Conservation (phyloP, 2,797 vertebrate genomes). For the Mus caroli region DNA sequence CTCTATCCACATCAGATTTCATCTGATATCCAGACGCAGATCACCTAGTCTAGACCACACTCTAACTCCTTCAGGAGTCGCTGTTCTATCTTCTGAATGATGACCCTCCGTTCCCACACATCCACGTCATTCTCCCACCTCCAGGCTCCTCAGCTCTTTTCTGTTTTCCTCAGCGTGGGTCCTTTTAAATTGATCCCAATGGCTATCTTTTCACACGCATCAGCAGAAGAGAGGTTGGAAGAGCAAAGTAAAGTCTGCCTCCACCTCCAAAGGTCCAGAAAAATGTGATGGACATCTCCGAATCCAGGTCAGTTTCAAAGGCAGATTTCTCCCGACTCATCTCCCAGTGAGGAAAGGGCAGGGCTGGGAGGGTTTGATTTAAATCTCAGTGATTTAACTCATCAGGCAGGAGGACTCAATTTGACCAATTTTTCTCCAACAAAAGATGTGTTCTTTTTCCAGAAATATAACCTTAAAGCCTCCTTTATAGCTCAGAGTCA, state of each 20-base stretch:
- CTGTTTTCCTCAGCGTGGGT: constrained; percentile 47
- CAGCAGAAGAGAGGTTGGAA: background rate
- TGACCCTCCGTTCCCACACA: background rate
- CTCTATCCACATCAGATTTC: background rate
- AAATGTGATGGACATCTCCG: constrained; percentile 63
- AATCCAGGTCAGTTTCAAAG: constrained; percentile 85
- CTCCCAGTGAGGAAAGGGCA: constrained; percentile 59
- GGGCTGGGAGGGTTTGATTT: constrained; percentile 70
- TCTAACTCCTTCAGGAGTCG: background rate
- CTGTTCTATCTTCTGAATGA: background rate
- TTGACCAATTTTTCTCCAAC: constrained; percentile 75
- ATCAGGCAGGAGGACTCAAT: constrained; percentile 74
- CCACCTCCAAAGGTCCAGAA: constrained; percentile 61
- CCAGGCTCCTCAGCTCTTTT: constrained; percentile 40
- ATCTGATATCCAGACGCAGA: background rate
- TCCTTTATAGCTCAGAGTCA: constrained; percentile 67
- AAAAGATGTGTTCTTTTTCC: constrained; percentile 71
- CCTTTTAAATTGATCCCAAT: constrained; percentile 40
- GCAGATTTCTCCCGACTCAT: constrained; percentile 77
- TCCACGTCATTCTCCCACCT: background rate
- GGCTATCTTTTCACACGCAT: constrained; percentile 32
- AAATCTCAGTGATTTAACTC: constrained; percentile 78
- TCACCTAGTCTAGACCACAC: background rate
- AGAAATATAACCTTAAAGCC: constrained; percentile 73
- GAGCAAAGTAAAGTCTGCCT: constrained; percentile 58